phyloP scores from a whole-genome alignment of 2,888 invertebrate species.

The Atrina japonica region DNA sequence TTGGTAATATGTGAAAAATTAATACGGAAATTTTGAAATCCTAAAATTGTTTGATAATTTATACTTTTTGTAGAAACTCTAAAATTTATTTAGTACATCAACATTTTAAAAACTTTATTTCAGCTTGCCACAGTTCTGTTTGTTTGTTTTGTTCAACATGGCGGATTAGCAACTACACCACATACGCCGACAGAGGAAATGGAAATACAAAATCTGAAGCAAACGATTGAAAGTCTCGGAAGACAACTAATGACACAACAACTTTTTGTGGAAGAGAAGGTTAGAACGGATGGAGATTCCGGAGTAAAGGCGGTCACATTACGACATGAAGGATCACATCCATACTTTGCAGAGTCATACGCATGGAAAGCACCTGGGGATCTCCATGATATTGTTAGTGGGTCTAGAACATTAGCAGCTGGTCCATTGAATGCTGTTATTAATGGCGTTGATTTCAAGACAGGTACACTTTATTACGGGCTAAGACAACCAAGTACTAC shows the following conservation, averaged over 20 bases:
- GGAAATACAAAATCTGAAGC: conserved; percentile 11
- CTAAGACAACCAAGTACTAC: conserved; percentile 53
- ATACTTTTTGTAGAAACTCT: too few species aligned
- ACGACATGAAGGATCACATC: too few species aligned
- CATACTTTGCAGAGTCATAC: too few species aligned
- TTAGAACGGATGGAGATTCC: conserved; percentile 51
- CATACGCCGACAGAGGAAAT: conserved; percentile 11
- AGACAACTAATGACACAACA: conserved; percentile 70
- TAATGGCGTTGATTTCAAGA: conserved; percentile 71
- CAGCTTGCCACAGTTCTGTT: too few species aligned
- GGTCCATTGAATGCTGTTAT: conserved; percentile 65
- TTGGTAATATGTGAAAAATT: too few species aligned
- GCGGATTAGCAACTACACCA: conserved; percentile 10
- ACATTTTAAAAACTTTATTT: too few species aligned
- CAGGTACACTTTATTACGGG: conserved; percentile 68
- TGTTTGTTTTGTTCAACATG: background rate
- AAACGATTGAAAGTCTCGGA: conserved; percentile 35
- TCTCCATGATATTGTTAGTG: too few species aligned
- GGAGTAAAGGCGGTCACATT: background rate
- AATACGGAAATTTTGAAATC: too few species aligned
- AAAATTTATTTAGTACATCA: too few species aligned
- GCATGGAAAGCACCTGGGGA: too few species aligned
- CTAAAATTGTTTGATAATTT: too few species aligned
- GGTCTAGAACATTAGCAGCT: too few species aligned
- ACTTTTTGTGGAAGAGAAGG: conserved; percentile 62